Conservation (phyloP, 2,888 invertebrate species). For the Chymomyza amoena region DNA sequence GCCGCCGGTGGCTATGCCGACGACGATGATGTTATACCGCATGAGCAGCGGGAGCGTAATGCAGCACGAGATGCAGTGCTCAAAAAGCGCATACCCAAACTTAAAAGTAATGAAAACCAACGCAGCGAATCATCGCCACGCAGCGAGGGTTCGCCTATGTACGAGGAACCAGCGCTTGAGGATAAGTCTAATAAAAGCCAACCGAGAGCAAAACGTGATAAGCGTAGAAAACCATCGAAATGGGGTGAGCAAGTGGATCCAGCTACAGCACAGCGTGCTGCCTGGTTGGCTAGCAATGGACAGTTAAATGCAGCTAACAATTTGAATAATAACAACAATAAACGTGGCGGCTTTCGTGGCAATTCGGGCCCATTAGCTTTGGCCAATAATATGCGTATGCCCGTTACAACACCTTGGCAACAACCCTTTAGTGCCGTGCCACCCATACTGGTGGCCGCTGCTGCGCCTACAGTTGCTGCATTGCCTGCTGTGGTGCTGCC, state of each 20-base stretch:
- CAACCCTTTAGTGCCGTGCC: constrained; percentile 40
- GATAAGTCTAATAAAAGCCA: neutral
- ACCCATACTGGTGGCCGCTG: constrained; percentile 41
- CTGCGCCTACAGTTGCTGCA: constrained; percentile 2
- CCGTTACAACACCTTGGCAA: constrained; percentile 65
- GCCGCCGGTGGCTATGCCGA: constrained; percentile 55
- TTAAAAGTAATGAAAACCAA: constrained; percentile 60
- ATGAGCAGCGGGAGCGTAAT: constrained; percentile 65
- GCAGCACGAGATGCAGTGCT: constrained; percentile 79
- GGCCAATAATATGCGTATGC: constrained; percentile 26
- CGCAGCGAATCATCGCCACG: constrained; percentile 43
- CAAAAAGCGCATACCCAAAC: constrained; percentile 79
- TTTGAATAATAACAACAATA: constrained; percentile 34
- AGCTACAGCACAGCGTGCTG: constrained; percentile 51
- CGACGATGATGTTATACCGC: constrained; percentile 59
- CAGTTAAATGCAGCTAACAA: constrained; percentile 46
- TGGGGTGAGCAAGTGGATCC: constrained; percentile 73
- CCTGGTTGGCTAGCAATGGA: constrained; percentile 43
- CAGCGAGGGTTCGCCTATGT: constrained; percentile 55
- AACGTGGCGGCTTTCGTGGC: constrained; percentile 1
- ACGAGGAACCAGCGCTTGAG: constrained; percentile 46
- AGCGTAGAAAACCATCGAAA: constrained; percentile 73
- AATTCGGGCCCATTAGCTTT: constrained; percentile 25
- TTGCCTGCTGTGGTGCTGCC: neutral
- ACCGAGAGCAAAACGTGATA: constrained; percentile 33